phyloP scores from a whole-genome alignment of 2,888 invertebrate genomes.

The Andrena bucephala region DNA sequence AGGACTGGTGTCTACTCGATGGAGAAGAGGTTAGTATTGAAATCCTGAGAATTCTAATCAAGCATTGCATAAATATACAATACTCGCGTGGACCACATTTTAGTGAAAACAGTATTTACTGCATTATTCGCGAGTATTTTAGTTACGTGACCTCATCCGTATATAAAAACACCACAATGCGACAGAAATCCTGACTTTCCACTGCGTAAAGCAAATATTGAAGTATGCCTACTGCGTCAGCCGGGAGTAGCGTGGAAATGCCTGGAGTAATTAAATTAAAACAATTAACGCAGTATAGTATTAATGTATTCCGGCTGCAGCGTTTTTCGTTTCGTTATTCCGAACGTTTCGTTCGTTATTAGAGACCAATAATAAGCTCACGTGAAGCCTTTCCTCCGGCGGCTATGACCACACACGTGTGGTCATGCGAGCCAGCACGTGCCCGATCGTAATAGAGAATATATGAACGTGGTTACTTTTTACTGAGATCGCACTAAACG shows the following conservation, averaged over 20 bases:
- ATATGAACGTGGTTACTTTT: conserved; percentile 59
- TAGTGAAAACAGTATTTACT: neutral
- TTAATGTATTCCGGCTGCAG: conserved; percentile 2
- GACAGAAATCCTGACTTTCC: neutral
- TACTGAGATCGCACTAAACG: conserved; percentile 62
- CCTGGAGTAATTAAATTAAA: neutral
- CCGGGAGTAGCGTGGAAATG: neutral
- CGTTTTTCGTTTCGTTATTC: conserved; percentile 36
- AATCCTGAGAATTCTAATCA: too few species aligned
- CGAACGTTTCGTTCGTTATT: conserved; percentile 47
- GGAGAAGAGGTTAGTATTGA: neutral
- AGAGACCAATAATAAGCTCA: conserved; percentile 58
- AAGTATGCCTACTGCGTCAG: neutral
- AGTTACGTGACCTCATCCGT: neutral
- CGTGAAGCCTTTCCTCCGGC: conserved; percentile 27
- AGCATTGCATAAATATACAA: neutral
- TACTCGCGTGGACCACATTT: neutral
- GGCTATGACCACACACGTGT: conserved; percentile 50
- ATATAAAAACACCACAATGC: neutral
- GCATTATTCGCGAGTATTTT: neutral
- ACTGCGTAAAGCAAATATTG: conserved; percentile 6
- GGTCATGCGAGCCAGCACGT: conserved; percentile 51
- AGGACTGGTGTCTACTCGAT: neutral
- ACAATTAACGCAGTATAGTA: neutral
- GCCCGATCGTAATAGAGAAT: conserved; percentile 51